These are phyloP conservation scores for Mercenaria mercenaria DNA, from an alignment of 1,140 invertebrate species.

Conservation along the genomic window DNA sequence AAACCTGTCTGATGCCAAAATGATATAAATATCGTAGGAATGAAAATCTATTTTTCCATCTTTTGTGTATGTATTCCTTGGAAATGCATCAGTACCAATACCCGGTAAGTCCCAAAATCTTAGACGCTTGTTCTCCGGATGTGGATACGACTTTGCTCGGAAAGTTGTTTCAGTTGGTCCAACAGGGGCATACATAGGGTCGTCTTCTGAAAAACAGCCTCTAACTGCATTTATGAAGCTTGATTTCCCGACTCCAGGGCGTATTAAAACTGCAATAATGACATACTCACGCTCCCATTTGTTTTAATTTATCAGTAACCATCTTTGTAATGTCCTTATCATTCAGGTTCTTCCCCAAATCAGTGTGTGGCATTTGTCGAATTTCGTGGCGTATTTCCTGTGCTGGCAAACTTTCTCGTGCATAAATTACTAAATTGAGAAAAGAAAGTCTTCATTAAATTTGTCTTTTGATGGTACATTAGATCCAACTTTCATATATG, in stretches of 20 bases:
- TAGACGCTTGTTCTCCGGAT: background rate
- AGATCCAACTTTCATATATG: too few relatives aligned
- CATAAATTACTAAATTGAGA: too few relatives aligned
- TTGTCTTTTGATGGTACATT: too few relatives aligned
- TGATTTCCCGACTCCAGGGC: conserved; percentile 11
- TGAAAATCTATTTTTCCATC: background rate
- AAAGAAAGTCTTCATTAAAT: too few relatives aligned
- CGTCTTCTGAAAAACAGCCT: background rate
- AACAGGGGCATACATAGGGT: background rate
- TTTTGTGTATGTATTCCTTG: background rate
- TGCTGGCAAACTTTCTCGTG: too few relatives aligned
- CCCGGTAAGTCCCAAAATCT: conserved; percentile 8
- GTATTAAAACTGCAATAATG: background rate
- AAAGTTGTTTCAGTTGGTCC: background rate
- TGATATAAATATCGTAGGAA: background rate
- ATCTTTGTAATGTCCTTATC: too few relatives aligned
- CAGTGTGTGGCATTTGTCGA: too few relatives aligned
- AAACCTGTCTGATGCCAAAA: background rate
- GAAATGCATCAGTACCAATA: background rate
- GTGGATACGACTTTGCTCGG: background rate
- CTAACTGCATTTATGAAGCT: conserved; percentile 10
- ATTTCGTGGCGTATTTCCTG: too few relatives aligned
- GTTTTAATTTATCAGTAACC: too few relatives aligned
- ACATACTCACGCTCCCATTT: background rate
- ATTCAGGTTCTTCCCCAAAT: too few relatives aligned